Base-by-base conservation (phyloP, 2,888 invertebrate species). In the Willowsia nigromaculata region DNA sequence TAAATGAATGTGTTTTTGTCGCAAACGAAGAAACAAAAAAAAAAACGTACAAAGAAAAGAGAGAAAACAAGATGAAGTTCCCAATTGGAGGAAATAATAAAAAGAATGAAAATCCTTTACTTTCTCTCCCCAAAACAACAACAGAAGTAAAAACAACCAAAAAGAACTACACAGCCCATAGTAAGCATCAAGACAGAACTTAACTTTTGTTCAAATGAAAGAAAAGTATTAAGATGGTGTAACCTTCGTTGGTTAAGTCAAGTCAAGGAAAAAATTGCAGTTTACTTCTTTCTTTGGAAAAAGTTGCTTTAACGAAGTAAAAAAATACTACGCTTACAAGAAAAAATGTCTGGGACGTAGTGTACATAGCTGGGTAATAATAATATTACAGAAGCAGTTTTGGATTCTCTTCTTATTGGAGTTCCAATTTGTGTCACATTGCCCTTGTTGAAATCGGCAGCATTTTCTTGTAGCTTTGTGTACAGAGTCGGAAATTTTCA, bases 51-150 rank as follows among this genome's bases (percentile, higher is more conserved):
- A 37, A 71, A 18, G 18, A 13, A 30, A 50, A 15, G 81, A 81
- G 59, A 37, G 59, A 84, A 85, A 85, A 85, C 85, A 74, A 85
- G 50, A 83, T 84, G 84, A 84, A 84, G 78, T 78, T 78, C 78
- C 50, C 59, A 85, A 78, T 85, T 59, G 22, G 59, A 30, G 59
- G 30, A 74, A 47, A 74, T 43, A 50, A 76, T 50, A 50, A 50
- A 50, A 53, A 47, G 76, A 27, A 76, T 53, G 59, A 84, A 84
- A 78, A 76, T 62, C 62, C 76, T 59, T 71, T 56, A 18, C 53
- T 53, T 22, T 37, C 30, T 53, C 4, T 30, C 9, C 71, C 76
- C 7, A 50, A 9, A 74, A 68, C 53, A 74, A 74, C n/a, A 47
- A 6, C 47, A 74, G 62, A 11, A 59, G 59, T 27, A 59, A 30